Evolutionary conservation across 2,888 invertebrate genomes (phyloP), one percentile per base, ranked within the genome.

Genomic region (Eupithecia tripunctaria): DNA sequence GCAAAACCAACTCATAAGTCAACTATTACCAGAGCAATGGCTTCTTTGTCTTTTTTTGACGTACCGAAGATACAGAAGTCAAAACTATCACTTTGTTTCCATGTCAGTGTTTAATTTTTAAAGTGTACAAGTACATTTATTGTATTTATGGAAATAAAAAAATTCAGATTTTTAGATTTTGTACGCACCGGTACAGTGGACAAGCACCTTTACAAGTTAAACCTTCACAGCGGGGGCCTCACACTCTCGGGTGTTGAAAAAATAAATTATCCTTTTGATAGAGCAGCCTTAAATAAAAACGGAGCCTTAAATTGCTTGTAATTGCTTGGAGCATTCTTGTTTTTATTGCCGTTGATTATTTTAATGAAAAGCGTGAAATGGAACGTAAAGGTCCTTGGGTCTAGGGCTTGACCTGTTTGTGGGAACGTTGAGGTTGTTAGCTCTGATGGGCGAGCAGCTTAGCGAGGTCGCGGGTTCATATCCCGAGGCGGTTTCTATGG

Each of bases 191-290:
- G 12, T n/a, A 10, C 18, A 65, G 67, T 78, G 78, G 68, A 21
- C 68, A 27, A 6, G 0, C n/a, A 72, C 76, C 78, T 68, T 70
- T 68, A 77, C 73, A 64, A 70, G 65, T 77, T 80, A 74, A 77
- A 64, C 72, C 66, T 68, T 74, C 89, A 10, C 91, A 82, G 85
- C 89, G 80, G 91, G 91, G 82, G 72, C 21, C 81, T 86, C 85
- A 84, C 87, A 86, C 89, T 85, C 83, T 80, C 72, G 82, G 82
- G 87, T 85, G 89, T 86, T 80, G 85, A 88, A 88, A 88, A 89
- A 89, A 88, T 82, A 82, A 84, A 87, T 85, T 80, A 81, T 78
- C 78, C 79, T 76, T 78, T 68, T 72, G 75, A 80, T 78, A 77
- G 75, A 77, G 74, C 63, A 65, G 71, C 77, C 73, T 79, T 64